Evolutionary conservation across 2,888 invertebrate genomes (phyloP).

Genomic region (Plusia festucae): DNA sequence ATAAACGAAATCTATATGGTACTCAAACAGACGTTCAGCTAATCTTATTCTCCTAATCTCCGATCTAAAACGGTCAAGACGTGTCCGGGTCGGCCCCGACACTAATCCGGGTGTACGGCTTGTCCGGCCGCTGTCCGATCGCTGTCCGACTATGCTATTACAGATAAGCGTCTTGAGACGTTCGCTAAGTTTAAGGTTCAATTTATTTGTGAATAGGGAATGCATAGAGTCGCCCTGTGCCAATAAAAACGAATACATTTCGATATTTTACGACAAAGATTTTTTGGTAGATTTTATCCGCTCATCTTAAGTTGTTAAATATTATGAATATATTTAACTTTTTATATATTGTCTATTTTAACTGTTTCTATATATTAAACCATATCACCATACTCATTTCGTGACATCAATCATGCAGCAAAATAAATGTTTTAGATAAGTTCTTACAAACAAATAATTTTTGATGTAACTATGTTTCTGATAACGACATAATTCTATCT

Average conservation of each 20-base stretch:
- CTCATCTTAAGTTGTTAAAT: too few relatives aligned
- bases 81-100: constrained; percentile 22
- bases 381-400: too few relatives aligned
- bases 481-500: too few relatives aligned
- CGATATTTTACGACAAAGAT: not conserved
- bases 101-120: constrained; percentile 52
- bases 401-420: too few relatives aligned
- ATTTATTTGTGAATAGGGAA: constrained; percentile 39
- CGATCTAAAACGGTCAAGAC: constrained; percentile 32
- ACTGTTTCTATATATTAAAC: too few relatives aligned
- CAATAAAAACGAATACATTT: not conserved
- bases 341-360: too few relatives aligned
- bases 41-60: constrained; percentile 45
- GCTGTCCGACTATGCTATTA: constrained; percentile 39
- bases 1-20: not conserved
- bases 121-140: constrained; percentile 22
- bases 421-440: too few relatives aligned
- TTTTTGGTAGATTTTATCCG: too few relatives aligned
- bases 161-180: constrained; percentile 64
- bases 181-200: constrained; percentile 50
- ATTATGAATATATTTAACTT: too few relatives aligned
- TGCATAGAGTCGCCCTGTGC: constrained; percentile 14
- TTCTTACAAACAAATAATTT: too few relatives aligned
- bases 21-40: constrained; percentile 14
- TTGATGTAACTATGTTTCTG: too few relatives aligned